A percentile compares a stretch with the other conserved stretches of the same genome.
These are phyloP conservation scores for Cenopis cana DNA, from an alignment of 2,888 invertebrate species.

Conservation along the genomic window DNA sequence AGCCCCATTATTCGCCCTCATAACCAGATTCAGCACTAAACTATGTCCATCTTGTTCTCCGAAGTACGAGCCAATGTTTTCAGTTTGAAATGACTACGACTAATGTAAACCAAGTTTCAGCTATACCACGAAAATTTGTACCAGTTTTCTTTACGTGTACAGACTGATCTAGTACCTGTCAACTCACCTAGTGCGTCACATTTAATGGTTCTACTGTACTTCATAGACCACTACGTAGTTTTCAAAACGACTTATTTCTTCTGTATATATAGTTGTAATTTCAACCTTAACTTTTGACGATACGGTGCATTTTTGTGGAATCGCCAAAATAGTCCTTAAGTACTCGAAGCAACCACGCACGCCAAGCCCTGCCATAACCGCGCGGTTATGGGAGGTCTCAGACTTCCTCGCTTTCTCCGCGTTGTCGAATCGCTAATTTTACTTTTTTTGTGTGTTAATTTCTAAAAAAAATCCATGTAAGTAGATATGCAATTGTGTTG, in stretches of 20 bases:
- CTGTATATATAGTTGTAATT: background rate
- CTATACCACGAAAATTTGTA: too few species aligned
- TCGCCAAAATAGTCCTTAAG: background rate
- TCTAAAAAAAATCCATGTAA: too few species aligned
- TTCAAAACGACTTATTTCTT: background rate
- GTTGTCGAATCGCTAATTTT: slow-evolving; percentile 18
- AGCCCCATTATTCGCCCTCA: too few species aligned
- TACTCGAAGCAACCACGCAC: too few species aligned
- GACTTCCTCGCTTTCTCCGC: slow-evolving; percentile 15
- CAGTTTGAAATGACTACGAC: too few species aligned
- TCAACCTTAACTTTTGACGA: background rate
- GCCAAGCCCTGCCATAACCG: background rate
- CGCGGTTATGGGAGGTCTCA: slow-evolving; percentile 1
- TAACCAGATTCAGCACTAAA: too few species aligned
- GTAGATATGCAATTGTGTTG: too few species aligned
- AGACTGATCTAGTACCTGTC: background rate
- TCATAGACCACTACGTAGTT: background rate
- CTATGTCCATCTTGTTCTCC: too few species aligned
- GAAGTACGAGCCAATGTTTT: too few species aligned
- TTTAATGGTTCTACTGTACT: background rate
- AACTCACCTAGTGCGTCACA: background rate
- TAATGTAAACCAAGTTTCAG: too few species aligned
- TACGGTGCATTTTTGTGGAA: background rate
- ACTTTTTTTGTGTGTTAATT: too few species aligned
- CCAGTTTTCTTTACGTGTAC: background rate